Percentiles rank a stretch among this genome's conserved stretches.
phyloP scores from a whole-genome alignment of 2,797 vertebrate species.

The Sphenodon punctatus region DNA sequence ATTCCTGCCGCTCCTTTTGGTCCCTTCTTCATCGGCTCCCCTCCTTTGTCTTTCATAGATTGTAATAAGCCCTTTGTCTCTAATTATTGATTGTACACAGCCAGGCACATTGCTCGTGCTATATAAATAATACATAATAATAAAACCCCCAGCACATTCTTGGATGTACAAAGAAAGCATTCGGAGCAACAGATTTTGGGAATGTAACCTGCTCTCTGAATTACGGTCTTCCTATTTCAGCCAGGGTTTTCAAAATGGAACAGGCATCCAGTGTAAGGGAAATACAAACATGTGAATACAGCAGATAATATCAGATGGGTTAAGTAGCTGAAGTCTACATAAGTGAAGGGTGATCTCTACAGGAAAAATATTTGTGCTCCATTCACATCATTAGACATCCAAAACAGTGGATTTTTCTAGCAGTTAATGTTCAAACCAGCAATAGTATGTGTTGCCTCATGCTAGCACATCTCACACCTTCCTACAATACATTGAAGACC shows the following conservation, averaged over 20 bases:
- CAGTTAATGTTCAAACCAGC: slow-evolving; percentile 42
- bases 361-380: background rate
- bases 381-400: background rate
- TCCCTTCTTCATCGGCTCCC: no score
- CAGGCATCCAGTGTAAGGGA: background rate
- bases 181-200: background rate
- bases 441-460: slow-evolving; percentile 48
- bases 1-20: no score
- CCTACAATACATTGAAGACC: slow-evolving; percentile 49
- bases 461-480: slow-evolving; percentile 36
- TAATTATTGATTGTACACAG: no score
- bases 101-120: no score
- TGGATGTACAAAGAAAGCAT: background rate
- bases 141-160: background rate
- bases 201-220: background rate
- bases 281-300: background rate
- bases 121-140: no score
- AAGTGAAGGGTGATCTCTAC: background rate
- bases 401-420: slow-evolving; percentile 26
- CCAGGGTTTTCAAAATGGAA: no score
- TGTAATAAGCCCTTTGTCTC: no score
- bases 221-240: background rate
- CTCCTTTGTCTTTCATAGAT: no score
- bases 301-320: slow-evolving; percentile 10
- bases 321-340: background rate